phyloP scores from a whole-genome alignment of 2,888 invertebrate species.

The Crematogaster levior region DNA sequence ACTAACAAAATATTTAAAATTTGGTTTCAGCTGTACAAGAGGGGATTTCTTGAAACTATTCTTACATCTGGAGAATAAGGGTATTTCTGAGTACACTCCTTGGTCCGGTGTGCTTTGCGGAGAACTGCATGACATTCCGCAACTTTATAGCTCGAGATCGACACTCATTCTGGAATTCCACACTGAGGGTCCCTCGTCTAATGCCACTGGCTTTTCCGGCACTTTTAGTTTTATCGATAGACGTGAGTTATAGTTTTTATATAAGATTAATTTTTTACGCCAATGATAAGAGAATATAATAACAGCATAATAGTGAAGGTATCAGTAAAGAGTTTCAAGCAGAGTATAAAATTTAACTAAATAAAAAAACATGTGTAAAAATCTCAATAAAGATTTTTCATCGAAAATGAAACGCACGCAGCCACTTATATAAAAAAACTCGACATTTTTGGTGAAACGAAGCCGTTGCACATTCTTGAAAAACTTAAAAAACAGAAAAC shows the following conservation, averaged over 20 bases:
- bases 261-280: background rate
- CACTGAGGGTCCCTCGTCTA: conserved; percentile 86
- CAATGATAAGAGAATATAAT: conserved; percentile 2
- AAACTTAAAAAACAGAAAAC: conserved; percentile 55
- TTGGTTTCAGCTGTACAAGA: conserved; percentile 90
- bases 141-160: conserved; percentile 91
- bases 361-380: background rate
- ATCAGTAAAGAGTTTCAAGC: background rate
- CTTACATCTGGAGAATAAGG: conserved; percentile 90
- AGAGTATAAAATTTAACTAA: background rate
- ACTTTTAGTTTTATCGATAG: conserved; percentile 92
- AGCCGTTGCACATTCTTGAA: conserved; percentile 33
- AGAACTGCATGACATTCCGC: conserved; percentile 89
- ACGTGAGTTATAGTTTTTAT: conserved; percentile 87
- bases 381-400: conserved; percentile 18
- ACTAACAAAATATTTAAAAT: conserved; percentile 26
- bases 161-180: conserved; percentile 92
- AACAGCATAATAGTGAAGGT: background rate
- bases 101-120: conserved; percentile 92
- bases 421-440: conserved; percentile 19
- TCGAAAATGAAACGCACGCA: background rate
- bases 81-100: conserved; percentile 91
- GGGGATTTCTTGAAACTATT: conserved; percentile 93
- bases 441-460: conserved; percentile 32
- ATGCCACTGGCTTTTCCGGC: conserved; percentile 91